Evolutionary conservation across 2,888 invertebrate species (phyloP).

Genomic region (Cephalotes varians): DNA sequence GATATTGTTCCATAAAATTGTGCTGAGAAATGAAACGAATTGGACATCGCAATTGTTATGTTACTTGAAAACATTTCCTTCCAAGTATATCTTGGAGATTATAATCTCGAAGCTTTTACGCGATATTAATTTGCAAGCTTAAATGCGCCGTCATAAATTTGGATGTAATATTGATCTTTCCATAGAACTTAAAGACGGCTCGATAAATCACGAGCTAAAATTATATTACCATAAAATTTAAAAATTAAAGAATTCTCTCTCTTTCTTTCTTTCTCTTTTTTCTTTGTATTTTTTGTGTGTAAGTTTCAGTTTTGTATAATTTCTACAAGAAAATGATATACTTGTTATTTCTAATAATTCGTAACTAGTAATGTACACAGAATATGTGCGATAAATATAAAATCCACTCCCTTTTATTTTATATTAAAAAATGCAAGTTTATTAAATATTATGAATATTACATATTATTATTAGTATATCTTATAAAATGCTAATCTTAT

Average conservation of each 20-base stretch:
- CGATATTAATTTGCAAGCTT: conserved; percentile 48
- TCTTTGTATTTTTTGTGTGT: background rate
- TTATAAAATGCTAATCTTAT: conserved; percentile 11
- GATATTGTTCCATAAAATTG: conserved; percentile 25
- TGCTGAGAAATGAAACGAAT: conserved; percentile 31
- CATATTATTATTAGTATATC: conserved; percentile 1
- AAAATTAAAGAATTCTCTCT: conserved; percentile 3
- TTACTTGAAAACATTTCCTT: conserved; percentile 33
- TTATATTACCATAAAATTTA: conserved; percentile 33
- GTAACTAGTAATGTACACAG: no score
- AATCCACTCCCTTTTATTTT: background rate
- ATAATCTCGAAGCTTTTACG: conserved; percentile 38
- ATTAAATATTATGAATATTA: background rate
- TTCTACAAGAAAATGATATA: background rate
- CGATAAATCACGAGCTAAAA: conserved; percentile 30
- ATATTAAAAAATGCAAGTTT: background rate
- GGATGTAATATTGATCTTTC: conserved; percentile 45
- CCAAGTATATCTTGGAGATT: conserved; percentile 22
- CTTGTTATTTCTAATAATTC: background rate
- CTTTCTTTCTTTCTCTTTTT: background rate
- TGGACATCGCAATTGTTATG: conserved; percentile 33
- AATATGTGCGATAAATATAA: background rate
- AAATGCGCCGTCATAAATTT: conserved; percentile 44
- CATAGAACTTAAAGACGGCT: conserved; percentile 33
- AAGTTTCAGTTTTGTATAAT: background rate